phyloP scores from a whole-genome alignment of 1,140 invertebrate genomes.

The Helicoverpa armigera region DNA sequence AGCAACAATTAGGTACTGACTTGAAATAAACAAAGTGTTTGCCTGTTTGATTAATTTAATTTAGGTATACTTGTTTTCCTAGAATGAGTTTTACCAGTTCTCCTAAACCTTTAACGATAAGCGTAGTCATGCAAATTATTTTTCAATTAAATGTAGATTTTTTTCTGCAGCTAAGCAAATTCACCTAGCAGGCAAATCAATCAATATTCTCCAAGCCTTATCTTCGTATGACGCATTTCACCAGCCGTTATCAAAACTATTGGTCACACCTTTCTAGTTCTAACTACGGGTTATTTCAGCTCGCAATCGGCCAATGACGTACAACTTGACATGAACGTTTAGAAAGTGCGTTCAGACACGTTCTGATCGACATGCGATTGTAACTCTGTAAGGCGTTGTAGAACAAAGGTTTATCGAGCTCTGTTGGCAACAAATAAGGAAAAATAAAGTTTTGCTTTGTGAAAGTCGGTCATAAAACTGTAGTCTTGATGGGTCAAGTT shows the following conservation, averaged over 20 bases:
- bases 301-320: constrained; percentile 4
- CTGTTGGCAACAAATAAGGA: neutral
- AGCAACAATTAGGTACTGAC: neutral
- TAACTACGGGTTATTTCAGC: constrained; percentile 12
- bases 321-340: constrained; percentile 21
- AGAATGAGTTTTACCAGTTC: neutral
- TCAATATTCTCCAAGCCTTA: too few species aligned
- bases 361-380: constrained; percentile 27
- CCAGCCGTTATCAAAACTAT: constrained; percentile 1
- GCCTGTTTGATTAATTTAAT: constrained; percentile 5
- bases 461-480: neutral
- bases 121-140: too few species aligned
- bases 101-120: too few species aligned
- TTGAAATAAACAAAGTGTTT: neutral
- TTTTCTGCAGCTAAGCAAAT: neutral
- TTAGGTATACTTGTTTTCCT: neutral
- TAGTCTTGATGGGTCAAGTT: neutral
- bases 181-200: neutral
- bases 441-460: neutral
- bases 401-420: constrained; percentile 14
- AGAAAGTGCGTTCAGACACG: constrained; percentile 24
- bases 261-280: constrained; percentile 11
- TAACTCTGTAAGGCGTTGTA: neutral
- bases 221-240: neutral
- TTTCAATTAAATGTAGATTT: too few species aligned